Evolutionary conservation across 2,797 vertebrate genomes (phyloP).

Genomic region (Huso huso): DNA sequence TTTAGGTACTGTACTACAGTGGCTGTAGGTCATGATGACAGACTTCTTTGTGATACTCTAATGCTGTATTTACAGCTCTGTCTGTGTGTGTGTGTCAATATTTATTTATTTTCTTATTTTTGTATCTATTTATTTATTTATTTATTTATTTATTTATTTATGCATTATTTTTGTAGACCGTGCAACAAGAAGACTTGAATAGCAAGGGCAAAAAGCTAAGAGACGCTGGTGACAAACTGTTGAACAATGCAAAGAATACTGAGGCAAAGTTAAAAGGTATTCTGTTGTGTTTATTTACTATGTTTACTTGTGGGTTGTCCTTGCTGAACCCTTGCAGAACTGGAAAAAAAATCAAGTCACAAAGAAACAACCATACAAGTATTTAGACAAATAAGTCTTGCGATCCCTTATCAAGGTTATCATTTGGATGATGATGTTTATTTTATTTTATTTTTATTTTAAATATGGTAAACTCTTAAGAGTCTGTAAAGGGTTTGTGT

Average conservation of each 20-base stretch:
- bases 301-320: neutral
- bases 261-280: constrained; percentile 63
- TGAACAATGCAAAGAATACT: constrained; percentile 49
- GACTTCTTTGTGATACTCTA: neutral
- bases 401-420: too few species aligned
- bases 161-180: constrained; percentile 56
- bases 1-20: too few species aligned
- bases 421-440: too few species aligned
- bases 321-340: too few species aligned
- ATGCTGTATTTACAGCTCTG: neutral
- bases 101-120: neutral
- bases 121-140: neutral
- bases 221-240: constrained; percentile 44
- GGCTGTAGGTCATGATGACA: too few species aligned
- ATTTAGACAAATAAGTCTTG: too few species aligned
- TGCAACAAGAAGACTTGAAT: constrained; percentile 64
- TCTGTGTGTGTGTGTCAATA: too few species aligned
- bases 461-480: too few species aligned
- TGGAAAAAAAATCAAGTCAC: too few species aligned
- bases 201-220: constrained; percentile 70
- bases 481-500: too few species aligned
- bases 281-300: neutral
- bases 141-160: neutral
- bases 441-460: too few species aligned
- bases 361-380: too few species aligned